Percentiles rank a stretch among this genome's conserved stretches.
Conservation (phyloP, 2,888 invertebrate species). For the Euclidia mi region DNA sequence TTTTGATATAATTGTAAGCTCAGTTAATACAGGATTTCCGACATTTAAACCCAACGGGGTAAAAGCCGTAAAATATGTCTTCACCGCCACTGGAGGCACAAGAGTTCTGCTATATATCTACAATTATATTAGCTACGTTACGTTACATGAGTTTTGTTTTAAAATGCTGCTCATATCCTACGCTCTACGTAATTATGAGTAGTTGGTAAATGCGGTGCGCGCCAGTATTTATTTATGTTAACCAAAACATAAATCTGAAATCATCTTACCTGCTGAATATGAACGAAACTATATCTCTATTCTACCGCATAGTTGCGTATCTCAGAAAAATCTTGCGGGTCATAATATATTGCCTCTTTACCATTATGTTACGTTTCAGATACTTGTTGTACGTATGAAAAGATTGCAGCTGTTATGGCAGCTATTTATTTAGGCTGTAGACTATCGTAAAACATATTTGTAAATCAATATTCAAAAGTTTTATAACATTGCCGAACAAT, state of each 20-base stretch:
- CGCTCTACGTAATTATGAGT: conserved; percentile 3
- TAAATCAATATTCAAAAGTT: neutral
- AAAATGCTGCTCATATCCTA: neutral
- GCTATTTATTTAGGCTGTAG: conserved; percentile 32
- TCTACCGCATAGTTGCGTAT: conserved; percentile 21
- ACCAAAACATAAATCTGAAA: conserved; percentile 45
- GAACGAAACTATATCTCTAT: conserved; percentile 28
- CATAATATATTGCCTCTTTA: conserved; percentile 49
- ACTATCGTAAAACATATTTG: conserved; percentile 1
- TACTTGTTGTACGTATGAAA: conserved; percentile 23
- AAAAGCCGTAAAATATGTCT: conserved; percentile 38
- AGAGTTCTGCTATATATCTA: conserved; percentile 17
- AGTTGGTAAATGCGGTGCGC: neutral
- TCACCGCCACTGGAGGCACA: conserved; percentile 16
- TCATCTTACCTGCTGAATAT: conserved; percentile 45
- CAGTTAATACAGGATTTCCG: conserved; percentile 36
- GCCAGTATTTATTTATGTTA: conserved; percentile 19
- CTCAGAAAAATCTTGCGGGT: conserved; percentile 23
- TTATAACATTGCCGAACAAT: conserved; percentile 25
- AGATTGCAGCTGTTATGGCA: conserved; percentile 32
- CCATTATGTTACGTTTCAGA: conserved; percentile 30
- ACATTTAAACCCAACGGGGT: conserved; percentile 27
- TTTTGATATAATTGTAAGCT: conserved; percentile 39
- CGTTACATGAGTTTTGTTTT: conserved; percentile 30
- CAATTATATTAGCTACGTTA: conserved; percentile 27